Percentiles rank a stretch among this genome's conserved stretches.
These are phyloP conservation scores for Hirudo medicinalis DNA, from an alignment of 1,140 invertebrate species.

Conservation along the genomic window DNA sequence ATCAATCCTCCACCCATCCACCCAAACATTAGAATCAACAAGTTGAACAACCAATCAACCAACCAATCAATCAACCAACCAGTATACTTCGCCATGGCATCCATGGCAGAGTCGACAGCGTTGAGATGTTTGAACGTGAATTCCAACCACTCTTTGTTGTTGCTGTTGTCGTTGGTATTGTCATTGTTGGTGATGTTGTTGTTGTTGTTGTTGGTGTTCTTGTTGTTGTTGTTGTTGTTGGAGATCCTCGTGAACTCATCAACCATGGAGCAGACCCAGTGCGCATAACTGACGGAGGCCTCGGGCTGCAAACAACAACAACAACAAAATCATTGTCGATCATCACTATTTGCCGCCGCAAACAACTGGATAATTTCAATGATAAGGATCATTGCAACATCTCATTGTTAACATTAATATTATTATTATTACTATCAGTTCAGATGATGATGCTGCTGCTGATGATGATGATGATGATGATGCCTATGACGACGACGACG, in stretches of 20 bases:
- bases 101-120: conserved; percentile 58
- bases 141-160: conserved; percentile 45
- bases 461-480: background rate
- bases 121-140: conserved; percentile 66
- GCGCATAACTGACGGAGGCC: conserved; percentile 51
- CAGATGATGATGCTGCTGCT: background rate
- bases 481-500: background rate
- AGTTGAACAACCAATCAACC: conserved; percentile 25
- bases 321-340: no score
- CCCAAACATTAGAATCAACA: no score
- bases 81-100: conserved; percentile 59
- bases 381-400: no score
- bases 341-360: no score
- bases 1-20: no score
- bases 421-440: no score
- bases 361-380: no score
- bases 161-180: background rate
- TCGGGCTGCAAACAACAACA: conserved; percentile 29
- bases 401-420: no score
- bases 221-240: background rate
- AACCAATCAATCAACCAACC: conserved; percentile 37
- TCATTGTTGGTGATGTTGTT: conserved; percentile 32
- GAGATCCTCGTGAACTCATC: conserved; percentile 42
- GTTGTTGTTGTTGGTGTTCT: background rate
- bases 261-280: conserved; percentile 63